These are phyloP conservation scores for Platycheirus albimanus DNA, from an alignment of 2,888 invertebrate genomes.

Conservation along the genomic window DNA sequence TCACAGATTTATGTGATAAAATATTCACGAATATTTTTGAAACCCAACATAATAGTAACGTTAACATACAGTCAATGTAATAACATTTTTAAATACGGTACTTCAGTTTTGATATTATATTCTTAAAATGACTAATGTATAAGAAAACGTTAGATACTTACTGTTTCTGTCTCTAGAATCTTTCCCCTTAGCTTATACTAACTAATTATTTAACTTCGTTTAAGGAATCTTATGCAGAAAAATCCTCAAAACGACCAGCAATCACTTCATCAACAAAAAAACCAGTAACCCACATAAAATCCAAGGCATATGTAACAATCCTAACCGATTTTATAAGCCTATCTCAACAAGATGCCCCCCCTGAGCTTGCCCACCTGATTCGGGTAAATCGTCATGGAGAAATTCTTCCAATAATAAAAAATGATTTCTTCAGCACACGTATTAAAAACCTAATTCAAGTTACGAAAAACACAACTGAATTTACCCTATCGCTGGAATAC, in stretches of 20 bases:
- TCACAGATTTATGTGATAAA: too few relatives aligned
- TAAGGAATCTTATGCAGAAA: conserved; percentile 11
- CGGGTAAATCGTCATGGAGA: conserved; percentile 85
- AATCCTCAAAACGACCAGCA: neutral
- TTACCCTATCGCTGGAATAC: conserved; percentile 88
- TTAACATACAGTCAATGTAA: too few relatives aligned
- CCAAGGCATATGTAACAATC: conserved; percentile 88
- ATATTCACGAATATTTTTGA: too few relatives aligned
- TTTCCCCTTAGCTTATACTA: too few relatives aligned
- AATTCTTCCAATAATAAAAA: conserved; percentile 92
- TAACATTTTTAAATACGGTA: too few relatives aligned
- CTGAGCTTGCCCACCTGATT: conserved; percentile 86
- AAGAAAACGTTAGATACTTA: too few relatives aligned
- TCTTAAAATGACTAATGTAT: too few relatives aligned
- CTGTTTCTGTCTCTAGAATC: too few relatives aligned
- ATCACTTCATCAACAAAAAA: conserved; percentile 76
- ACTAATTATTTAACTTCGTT: too few relatives aligned
- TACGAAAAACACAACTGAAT: conserved; percentile 84
- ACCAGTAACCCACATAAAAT: conserved; percentile 90
- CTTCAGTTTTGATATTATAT: too few relatives aligned
- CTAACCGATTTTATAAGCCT: conserved; percentile 89
- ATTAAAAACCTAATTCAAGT: conserved; percentile 89
- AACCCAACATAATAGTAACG: too few relatives aligned
- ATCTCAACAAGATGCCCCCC: conserved; percentile 87
- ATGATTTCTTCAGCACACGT: conserved; percentile 92